Base-by-base conservation (phyloP, 2,888 invertebrate species). In the Pyrgus malvae region DNA sequence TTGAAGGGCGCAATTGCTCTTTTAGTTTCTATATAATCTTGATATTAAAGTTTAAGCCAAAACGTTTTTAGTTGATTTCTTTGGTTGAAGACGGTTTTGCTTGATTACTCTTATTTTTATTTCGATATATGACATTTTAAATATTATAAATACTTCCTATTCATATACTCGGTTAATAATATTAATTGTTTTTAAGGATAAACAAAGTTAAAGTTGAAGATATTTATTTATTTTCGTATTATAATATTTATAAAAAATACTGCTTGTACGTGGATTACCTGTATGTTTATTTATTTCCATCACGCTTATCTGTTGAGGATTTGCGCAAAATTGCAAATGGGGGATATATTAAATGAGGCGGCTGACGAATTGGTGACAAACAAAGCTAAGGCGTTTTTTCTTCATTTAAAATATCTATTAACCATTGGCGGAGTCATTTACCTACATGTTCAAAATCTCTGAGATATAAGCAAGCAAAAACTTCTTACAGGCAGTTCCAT, bases 271-370 rank as follows among this genome's bases (percentile, higher is more conserved):
- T 42, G 42, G 50, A 31, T 50, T 35, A 50, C 50, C 25, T 17
- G 6, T 25, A 33, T 42, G 35, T 23, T 42, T 42, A 42, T 51
- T 35, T 53, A 45, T 51, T 51, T 45, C 23, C 38, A 16, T 17
- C 53, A 44, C 38, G 53, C 21, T 16, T 11, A 2, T 6, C 29
- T 27, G 29, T 14, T 53, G 45, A 19, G 44, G 41, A 42, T 51
- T 45, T 29, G 29, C 45, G 29, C 31, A 38, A 21, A 38, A 45
- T 45, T 40, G 45, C 53, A 53, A 38, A 53, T 45, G 45, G 38
- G 23, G 45, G 37, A 14, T 19, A 29, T 8, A 49, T 29, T 53
- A 31, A 40, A 45, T 53, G 29, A 37, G 6, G 27, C 38, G 27
- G 38, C 27, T 29, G 38, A 45, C 53, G 45, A 45, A 44, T 45